Evolutionary conservation across 2,797 vertebrate species (phyloP).

Genomic region (Myripristis murdjan): DNA sequence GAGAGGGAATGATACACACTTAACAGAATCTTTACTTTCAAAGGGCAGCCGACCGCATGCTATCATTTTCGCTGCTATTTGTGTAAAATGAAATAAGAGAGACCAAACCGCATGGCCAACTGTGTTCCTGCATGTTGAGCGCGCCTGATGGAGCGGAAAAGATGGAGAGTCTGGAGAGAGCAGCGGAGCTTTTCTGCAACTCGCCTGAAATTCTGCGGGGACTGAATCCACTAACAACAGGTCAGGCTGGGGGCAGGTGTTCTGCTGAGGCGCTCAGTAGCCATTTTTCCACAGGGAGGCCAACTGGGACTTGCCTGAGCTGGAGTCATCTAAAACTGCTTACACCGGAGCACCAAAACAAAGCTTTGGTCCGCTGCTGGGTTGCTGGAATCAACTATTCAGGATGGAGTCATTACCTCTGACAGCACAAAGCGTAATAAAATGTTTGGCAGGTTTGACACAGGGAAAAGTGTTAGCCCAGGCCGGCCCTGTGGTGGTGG

Average conservation of each 20-base stretch:
- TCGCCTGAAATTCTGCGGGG: slow-evolving; percentile 59
- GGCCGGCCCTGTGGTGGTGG: slow-evolving; percentile 3
- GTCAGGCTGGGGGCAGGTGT: slow-evolving; percentile 72
- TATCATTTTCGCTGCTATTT: slow-evolving; percentile 20
- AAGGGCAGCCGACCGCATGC: slow-evolving; percentile 6
- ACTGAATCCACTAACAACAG: slow-evolving; percentile 72
- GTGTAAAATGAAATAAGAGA: not conserved
- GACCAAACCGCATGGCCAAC: slow-evolving; percentile 1
- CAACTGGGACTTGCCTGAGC: slow-evolving; percentile 52
- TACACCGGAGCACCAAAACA: slow-evolving; percentile 47
- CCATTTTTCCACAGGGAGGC: slow-evolving; percentile 66
- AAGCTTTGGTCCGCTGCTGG: slow-evolving; percentile 48
- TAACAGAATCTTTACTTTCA: slow-evolving; percentile 13
- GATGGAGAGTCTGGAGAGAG: slow-evolving; percentile 33
- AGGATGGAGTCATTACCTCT: slow-evolving; percentile 47
- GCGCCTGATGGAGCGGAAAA: slow-evolving; percentile 23
- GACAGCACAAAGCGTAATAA: slow-evolving; percentile 67
- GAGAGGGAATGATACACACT: slow-evolving; percentile 30
- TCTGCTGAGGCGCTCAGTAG: slow-evolving; percentile 64
- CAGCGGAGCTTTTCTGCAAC: slow-evolving; percentile 60
- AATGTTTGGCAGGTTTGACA: slow-evolving; percentile 49
- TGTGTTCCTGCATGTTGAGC: slow-evolving; percentile 1
- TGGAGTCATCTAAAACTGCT: slow-evolving; percentile 59
- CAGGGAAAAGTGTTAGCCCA: slow-evolving; percentile 13
- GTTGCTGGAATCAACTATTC: slow-evolving; percentile 46